Percentiles rank a stretch among this genome's conserved stretches.
phyloP scores from a whole-genome alignment of 2,888 invertebrate species.

The Cosmorhoe ocellata region DNA sequence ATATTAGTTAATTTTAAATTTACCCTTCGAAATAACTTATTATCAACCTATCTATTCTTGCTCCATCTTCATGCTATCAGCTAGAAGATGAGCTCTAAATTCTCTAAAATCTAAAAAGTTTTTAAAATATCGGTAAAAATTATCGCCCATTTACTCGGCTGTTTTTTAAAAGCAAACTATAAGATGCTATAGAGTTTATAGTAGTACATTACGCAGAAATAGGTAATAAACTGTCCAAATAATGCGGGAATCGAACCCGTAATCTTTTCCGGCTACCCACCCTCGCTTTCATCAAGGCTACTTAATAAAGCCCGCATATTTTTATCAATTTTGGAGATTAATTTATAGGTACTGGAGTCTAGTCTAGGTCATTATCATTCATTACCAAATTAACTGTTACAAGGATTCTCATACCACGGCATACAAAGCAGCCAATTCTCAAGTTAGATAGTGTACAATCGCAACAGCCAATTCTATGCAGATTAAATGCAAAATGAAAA shows the following conservation, averaged over 20 bases:
- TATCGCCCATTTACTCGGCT: too few relatives aligned
- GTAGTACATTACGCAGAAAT: too few relatives aligned
- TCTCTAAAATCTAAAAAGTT: too few relatives aligned
- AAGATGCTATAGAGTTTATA: too few relatives aligned
- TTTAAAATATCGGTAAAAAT: too few relatives aligned
- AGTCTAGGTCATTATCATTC: conserved; percentile 7
- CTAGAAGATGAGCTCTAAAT: too few relatives aligned
- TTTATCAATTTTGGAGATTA: conserved; percentile 5
- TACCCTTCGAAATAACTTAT: too few relatives aligned
- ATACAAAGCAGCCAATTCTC: neutral
- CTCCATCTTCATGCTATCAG: too few relatives aligned
- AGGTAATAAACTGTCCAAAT: neutral
- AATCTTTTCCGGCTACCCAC: neutral
- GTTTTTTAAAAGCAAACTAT: too few relatives aligned
- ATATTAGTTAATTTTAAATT: too few relatives aligned
- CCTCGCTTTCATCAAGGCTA: neutral
- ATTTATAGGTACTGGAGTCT: neutral
- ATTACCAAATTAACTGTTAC: neutral
- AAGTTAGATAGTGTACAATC: neutral
- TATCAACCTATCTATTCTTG: too few relatives aligned
- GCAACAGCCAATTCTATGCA: neutral
- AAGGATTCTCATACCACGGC: neutral
- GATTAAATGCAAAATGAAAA: too few relatives aligned
- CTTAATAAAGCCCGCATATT: conserved; percentile 11
- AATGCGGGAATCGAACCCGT: neutral